phyloP scores from a whole-genome alignment of 2,797 vertebrate species.

The Catharus ustulatus region DNA sequence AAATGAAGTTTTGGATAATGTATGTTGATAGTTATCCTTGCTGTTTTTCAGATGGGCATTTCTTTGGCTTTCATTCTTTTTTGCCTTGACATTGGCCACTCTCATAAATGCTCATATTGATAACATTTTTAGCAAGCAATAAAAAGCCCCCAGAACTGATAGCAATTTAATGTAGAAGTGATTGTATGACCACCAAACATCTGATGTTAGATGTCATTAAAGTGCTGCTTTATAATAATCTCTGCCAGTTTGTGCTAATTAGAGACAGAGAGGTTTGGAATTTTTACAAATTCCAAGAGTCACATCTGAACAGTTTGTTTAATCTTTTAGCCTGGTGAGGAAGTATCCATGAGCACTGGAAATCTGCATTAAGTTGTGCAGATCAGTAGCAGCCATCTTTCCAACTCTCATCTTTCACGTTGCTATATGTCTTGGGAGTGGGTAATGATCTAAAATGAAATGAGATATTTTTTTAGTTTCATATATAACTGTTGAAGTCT shows the following conservation, averaged over 20 bases:
- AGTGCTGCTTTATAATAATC: conserved; percentile 88
- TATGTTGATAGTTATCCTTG: conserved; percentile 44
- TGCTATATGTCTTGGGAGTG: conserved; percentile 87
- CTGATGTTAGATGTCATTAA: conserved; percentile 87
- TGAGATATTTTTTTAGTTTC: conserved; percentile 28
- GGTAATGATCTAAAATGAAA: conserved; percentile 87
- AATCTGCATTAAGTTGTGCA: conserved; percentile 51
- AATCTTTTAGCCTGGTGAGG: conserved; percentile 72
- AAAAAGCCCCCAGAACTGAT: conserved; percentile 57
- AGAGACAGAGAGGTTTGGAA: conserved; percentile 80
- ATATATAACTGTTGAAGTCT: background rate
- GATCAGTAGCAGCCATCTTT: conserved; percentile 96
- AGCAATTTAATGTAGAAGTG: conserved; percentile 73
- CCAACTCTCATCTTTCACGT: conserved; percentile 93
- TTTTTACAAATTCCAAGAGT: conserved; percentile 74
- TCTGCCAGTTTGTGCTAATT: conserved; percentile 84
- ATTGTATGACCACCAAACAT: conserved; percentile 83
- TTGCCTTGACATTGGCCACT: conserved; percentile 73
- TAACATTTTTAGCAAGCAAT: conserved; percentile 69
- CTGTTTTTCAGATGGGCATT: conserved; percentile 74
- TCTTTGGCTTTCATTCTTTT: conserved; percentile 90
- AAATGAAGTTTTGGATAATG: conserved; percentile 50
- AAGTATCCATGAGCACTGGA: conserved; percentile 68
- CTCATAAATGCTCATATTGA: conserved; percentile 73
- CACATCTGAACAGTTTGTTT: conserved; percentile 77